Conservation (phyloP, 2,113 vertebrate genomes). For the Pelecanoides urinatrix region DNA sequence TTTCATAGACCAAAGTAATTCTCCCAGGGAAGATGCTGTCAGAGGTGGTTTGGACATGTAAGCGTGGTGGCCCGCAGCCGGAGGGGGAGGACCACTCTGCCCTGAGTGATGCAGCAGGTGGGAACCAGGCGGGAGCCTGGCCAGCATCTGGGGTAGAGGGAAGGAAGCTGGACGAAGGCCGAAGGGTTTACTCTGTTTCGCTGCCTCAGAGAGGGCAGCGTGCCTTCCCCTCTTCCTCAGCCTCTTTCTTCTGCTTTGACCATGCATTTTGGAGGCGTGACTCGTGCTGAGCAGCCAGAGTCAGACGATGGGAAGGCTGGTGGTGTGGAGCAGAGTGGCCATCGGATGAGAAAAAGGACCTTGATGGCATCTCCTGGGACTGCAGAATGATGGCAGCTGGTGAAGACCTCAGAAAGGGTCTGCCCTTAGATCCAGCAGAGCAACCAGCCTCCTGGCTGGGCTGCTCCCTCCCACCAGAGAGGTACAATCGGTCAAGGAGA, state of each 20-base stretch:
- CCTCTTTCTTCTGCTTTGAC: neutral
- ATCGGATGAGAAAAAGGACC: accelerated
- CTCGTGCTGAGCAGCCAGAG: neutral
- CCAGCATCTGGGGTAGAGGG: neutral
- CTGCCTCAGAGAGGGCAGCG: neutral
- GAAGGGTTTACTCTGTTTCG: neutral
- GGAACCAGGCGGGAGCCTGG: neutral
- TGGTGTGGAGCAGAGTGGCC: neutral
- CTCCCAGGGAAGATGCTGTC: conserved; percentile 28
- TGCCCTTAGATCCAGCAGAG: neutral
- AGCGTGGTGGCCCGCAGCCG: neutral
- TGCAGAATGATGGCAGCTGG: neutral
- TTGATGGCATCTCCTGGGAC: neutral
- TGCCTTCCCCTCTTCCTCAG: neutral
- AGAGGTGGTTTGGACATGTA: neutral
- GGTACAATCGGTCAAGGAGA: too few species aligned
- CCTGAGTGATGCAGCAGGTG: neutral
- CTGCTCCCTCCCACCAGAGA: neutral
- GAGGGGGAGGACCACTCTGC: neutral
- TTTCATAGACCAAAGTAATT: conserved; percentile 44
- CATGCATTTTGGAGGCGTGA: neutral
- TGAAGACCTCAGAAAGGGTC: neutral
- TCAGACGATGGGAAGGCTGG: neutral
- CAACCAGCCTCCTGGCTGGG: neutral
- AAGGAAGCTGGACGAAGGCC: neutral